phyloP scores from a whole-genome alignment of 2,888 invertebrate species.

The Drosophila histrio region DNA sequence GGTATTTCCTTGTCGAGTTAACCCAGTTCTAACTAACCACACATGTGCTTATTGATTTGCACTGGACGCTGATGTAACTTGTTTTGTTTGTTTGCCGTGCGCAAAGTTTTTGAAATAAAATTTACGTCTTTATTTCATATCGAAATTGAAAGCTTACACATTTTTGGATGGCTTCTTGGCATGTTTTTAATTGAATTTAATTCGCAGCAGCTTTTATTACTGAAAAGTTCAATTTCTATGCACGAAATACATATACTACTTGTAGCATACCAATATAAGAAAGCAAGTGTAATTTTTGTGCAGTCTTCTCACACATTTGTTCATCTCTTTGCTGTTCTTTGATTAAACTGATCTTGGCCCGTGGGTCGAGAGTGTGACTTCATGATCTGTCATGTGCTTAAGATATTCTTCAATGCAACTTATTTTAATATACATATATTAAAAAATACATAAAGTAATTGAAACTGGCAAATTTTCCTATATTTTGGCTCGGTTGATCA shows the following conservation, averaged over 20 bases:
- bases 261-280: conserved; percentile 21
- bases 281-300: conserved; percentile 34
- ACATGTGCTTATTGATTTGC: conserved; percentile 30
- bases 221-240: conserved; percentile 1
- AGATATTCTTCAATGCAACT: not conserved
- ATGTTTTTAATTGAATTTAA: conserved; percentile 61
- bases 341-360: conserved; percentile 53
- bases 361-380: conserved; percentile 26
- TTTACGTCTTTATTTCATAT: conserved; percentile 42
- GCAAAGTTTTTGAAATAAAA: conserved; percentile 50
- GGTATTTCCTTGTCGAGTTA: not conserved
- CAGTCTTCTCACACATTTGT: conserved; percentile 1
- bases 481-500: not conserved
- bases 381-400: conserved; percentile 19
- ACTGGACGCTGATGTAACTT: conserved; percentile 48
- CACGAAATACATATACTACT: conserved; percentile 2
- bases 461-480: not conserved
- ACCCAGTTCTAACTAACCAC: not conserved
- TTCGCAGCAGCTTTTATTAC: conserved; percentile 20
- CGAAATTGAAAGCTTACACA: conserved; percentile 30
- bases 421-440: conserved; percentile 4
- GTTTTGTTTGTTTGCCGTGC: conserved; percentile 42
- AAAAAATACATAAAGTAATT: not conserved
- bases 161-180: conserved; percentile 49
- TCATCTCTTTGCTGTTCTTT: conserved; percentile 5